Evolutionary conservation across 2,113 vertebrate species (phyloP).

Genomic region (Scophthalmus maximus): DNA sequence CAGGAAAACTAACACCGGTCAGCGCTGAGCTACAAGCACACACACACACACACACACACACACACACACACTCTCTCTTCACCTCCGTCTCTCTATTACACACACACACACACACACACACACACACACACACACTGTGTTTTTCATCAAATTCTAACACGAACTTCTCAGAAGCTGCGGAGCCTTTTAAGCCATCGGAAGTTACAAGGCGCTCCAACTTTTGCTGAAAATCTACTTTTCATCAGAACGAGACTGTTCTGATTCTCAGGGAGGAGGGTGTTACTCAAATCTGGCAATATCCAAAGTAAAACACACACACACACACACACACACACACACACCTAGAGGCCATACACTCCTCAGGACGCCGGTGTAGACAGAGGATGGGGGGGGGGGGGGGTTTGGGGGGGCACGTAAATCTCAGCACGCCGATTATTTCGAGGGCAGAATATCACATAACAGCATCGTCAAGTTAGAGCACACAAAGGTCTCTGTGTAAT

Average conservation of each 20-base stretch:
- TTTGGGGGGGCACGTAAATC: constrained; percentile 71
- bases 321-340: constrained; percentile 19
- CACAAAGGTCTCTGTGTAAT: constrained; percentile 91
- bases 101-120: constrained; percentile 4
- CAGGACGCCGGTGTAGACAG: constrained; percentile 56
- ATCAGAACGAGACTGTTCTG: constrained; percentile 31
- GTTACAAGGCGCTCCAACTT: constrained; percentile 21
- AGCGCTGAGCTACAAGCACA: constrained; percentile 57
- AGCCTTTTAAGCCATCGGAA: constrained; percentile 40
- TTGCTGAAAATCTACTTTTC: constrained; percentile 43
- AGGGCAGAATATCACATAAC: constrained; percentile 79
- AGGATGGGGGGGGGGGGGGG: constrained; percentile 13
- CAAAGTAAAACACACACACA: no score
- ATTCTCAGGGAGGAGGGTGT: constrained; percentile 23
- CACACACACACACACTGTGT: constrained; percentile 18
- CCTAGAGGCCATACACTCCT: constrained; percentile 42
- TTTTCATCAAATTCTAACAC: constrained; percentile 43
- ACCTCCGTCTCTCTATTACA: constrained; percentile 4
- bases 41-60: constrained; percentile 28
- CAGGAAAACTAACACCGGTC: constrained; percentile 76
- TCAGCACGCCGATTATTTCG: constrained; percentile 76
- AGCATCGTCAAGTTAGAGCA: constrained; percentile 89
- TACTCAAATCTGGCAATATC: constrained; percentile 38
- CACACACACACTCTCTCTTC: constrained; percentile 8
- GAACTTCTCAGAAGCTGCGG: constrained; percentile 46